A percentile compares a stretch with the other conserved stretches of the same genome.
These are phyloP conservation scores for Actinia equina DNA, from an alignment of 64 coral and sea anemone species.

Conservation along the genomic window DNA sequence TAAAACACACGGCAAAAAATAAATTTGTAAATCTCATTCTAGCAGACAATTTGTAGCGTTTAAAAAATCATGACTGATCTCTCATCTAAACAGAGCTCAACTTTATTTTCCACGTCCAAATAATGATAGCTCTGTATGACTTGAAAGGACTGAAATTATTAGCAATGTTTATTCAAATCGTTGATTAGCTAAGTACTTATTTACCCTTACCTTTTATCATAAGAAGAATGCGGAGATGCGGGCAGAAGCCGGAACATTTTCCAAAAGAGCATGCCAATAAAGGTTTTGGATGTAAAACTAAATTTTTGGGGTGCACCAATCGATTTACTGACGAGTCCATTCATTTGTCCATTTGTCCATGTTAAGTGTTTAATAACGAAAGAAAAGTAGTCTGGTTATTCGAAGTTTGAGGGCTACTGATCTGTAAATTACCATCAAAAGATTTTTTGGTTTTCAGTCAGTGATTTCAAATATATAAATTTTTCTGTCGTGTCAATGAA, in stretches of 20 bases:
- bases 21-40: not conserved
- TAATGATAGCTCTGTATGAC: no score
- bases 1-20: not conserved
- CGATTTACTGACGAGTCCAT: no score
- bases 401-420: not conserved
- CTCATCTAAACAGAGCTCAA: not conserved
- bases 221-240: not conserved
- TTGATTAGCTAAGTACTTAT: not conserved
- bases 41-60: not conserved
- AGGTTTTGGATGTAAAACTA: not conserved
- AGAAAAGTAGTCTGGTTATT: not conserved
- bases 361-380: not conserved
- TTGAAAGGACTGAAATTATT: no score
- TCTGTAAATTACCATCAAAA: not conserved
- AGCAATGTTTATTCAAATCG: not conserved
- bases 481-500: slow-evolving; percentile 5
- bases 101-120: not conserved
- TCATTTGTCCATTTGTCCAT: no score
- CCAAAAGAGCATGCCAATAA: not conserved
- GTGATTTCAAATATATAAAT: not conserved
- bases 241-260: not conserved
- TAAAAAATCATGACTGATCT: not conserved
- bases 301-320: no score
- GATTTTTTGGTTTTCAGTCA: not conserved
- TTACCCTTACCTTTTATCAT: not conserved